Base-by-base conservation (phyloP, 2,888 invertebrate genomes). In the Acholoe squamosa region DNA sequence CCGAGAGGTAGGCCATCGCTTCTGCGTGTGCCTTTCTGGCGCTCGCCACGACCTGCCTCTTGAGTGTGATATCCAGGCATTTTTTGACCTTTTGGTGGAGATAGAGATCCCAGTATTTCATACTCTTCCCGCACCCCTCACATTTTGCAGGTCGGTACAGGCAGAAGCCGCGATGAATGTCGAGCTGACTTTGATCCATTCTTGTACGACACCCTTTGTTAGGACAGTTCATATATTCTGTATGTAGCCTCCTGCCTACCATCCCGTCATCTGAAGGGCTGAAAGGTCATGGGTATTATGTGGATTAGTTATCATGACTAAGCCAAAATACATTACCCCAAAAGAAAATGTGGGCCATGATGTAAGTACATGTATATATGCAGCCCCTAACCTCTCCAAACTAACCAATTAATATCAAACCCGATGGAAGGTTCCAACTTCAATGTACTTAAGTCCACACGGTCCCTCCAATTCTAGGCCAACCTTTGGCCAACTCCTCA, bases 71-170 rank as follows among this genome's bases (percentile, higher is more conserved):
- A 5, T 71, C 71, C 14, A 71, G 14, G 28, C 71, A 71, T 25
- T 71, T 71, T 28, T 71, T 71, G 28, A 71, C 25, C 71, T 71
- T 71, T 25, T 71, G 71, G 31, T 71, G 71, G 12, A 71, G 28
- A 28, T 71, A 71, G 28, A 71, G 31, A 28, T 71, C 25, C 71
- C 14, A 71, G 71, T 71, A 71, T 25, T 5, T 71, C 31, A 28
- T 71, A 28, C 25, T 71, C 31, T 71, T 71, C 12, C 71, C 71
- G 28, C 71, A 71, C 0, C 71, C 71, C 14, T 28, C 71, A 71
- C 71, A 71, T 28, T 0, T 71, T 28, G 28, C 71, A 0, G 5
- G 71, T 28, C 71, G 10, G 71, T 71, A 16, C 25, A 71, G 71
- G 28, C 71, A 71, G 71, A 25, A 71, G 14, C 14, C 31, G 3